Conservation (phyloP, 2,888 invertebrate species). For the Sarcophaga variegata region DNA sequence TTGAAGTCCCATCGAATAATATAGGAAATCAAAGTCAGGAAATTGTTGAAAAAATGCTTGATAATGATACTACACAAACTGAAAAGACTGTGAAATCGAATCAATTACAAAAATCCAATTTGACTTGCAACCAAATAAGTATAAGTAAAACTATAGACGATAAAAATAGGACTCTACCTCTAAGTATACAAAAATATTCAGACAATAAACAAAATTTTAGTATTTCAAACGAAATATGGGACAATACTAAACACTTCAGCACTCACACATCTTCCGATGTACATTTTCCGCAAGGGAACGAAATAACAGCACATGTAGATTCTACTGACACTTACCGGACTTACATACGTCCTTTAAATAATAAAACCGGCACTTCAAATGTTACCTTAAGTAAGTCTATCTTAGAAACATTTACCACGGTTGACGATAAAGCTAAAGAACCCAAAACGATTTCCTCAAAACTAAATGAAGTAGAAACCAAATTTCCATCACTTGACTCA, state of each 20-base stretch:
- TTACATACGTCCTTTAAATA: neutral
- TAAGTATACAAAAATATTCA: constrained; percentile 19
- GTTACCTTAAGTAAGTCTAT: constrained; percentile 29
- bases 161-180: constrained; percentile 19
- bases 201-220: constrained; percentile 44
- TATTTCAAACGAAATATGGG: constrained; percentile 38
- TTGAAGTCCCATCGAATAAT: constrained; percentile 61
- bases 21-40: constrained; percentile 56
- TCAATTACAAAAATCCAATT: constrained; percentile 49
- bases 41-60: constrained; percentile 27
- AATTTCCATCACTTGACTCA: constrained; percentile 15
- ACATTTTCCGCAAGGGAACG: constrained; percentile 31
- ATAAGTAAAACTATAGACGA: constrained; percentile 49
- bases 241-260: constrained; percentile 15
- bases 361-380: neutral
- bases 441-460: neutral
- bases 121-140: constrained; percentile 53
- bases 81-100: constrained; percentile 52
- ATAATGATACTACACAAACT: constrained; percentile 53
- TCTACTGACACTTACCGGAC: neutral
- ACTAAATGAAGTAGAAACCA: neutral
- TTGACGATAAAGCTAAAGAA: neutral
- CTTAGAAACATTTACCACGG: constrained; percentile 46
- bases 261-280: neutral
- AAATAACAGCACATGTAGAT: constrained; percentile 54